Conservation (phyloP, 2,888 invertebrate species). For the Resseliella maxima region DNA sequence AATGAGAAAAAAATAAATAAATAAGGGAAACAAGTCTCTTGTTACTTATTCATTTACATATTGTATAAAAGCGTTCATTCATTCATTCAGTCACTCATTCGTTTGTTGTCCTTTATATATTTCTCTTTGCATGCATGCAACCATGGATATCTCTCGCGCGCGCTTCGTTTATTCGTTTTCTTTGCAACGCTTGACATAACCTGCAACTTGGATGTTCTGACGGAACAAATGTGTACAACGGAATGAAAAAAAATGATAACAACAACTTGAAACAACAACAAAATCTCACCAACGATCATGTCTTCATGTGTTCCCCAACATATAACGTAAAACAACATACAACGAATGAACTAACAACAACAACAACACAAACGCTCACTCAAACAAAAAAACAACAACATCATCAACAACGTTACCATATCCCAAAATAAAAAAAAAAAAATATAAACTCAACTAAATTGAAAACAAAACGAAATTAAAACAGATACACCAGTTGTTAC, state of each 20-base stretch:
- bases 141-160: not conserved
- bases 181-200: constrained; percentile 29
- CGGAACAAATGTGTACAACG: not conserved
- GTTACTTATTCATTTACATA: constrained; percentile 54
- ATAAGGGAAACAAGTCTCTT: constrained; percentile 28
- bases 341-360: not conserved
- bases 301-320: constrained; percentile 1
- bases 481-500: constrained; percentile 86
- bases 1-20: too few species aligned
- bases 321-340: constrained; percentile 11
- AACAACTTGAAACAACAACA: not conserved
- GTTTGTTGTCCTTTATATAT: constrained; percentile 35
- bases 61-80: constrained; percentile 42
- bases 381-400: not conserved
- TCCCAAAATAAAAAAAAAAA: not conserved
- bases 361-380: not conserved
- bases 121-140: constrained; percentile 13
- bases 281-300: constrained; percentile 23
- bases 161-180: not conserved
- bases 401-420: not conserved
- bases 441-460: constrained; percentile 55
- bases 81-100: constrained; percentile 19
- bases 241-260: not conserved
- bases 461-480: constrained; percentile 56
- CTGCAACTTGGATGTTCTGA: not conserved